Evolutionary conservation across 1,140 invertebrate genomes (phyloP).

Genomic region (Drosophila punjabiensis): DNA sequence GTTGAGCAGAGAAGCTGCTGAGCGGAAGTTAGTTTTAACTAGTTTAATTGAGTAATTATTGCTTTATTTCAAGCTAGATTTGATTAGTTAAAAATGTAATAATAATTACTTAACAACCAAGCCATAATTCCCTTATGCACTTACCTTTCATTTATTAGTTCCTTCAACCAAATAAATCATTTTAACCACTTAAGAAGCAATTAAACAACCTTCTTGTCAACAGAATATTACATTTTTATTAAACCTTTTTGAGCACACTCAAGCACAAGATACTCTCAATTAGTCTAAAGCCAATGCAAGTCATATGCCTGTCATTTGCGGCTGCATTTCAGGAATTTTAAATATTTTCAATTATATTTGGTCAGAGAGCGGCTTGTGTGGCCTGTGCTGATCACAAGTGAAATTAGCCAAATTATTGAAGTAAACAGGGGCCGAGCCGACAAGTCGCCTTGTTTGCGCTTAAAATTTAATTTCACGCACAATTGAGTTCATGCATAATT

Average conservation of each 20-base stretch:
- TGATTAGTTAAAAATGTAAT: background rate
- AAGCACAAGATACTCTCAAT: conserved; percentile 31
- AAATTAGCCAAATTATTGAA: conserved; percentile 82
- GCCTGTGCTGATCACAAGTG: conserved; percentile 32
- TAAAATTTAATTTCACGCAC: conserved; percentile 84
- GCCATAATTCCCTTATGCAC: background rate
- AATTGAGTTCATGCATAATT: conserved; percentile 84
- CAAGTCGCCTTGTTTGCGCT: conserved; percentile 78
- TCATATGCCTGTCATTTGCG: conserved; percentile 35
- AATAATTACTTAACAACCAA: background rate
- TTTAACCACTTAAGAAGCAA: background rate
- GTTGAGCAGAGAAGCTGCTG: background rate
- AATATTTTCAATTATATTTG: conserved; percentile 74
- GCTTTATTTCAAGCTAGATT: too few relatives aligned
- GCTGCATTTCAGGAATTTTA: conserved; percentile 40
- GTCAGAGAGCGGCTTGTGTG: background rate
- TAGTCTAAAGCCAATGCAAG: conserved; percentile 33
- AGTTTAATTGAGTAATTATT: background rate
- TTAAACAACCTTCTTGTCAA: background rate
- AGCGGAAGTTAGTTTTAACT: background rate
- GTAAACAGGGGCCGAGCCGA: conserved; percentile 70
- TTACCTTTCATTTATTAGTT: background rate
- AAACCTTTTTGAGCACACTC: background rate
- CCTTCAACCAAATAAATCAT: conserved; percentile 3
- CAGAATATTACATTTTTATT: conserved; percentile 2